Conservation (phyloP, 2,888 invertebrate genomes). For the Acanthosepion esculentum region DNA sequence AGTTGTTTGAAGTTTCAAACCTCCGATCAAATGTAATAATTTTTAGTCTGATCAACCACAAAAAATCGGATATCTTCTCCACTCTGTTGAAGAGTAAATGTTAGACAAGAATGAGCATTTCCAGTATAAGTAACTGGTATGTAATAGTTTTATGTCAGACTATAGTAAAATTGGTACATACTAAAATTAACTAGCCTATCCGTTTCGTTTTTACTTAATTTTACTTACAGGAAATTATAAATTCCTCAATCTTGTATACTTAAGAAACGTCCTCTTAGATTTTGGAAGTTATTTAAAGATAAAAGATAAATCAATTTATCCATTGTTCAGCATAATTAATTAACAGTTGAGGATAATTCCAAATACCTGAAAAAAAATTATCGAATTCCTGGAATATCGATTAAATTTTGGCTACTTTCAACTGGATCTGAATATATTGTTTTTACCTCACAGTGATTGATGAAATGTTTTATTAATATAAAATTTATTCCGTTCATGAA, state of each 20-base stretch:
- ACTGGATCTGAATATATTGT: neutral
- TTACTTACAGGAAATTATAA: neutral
- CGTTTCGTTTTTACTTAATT: neutral
- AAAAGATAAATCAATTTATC: neutral
- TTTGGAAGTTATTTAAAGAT: neutral
- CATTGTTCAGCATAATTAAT: neutral
- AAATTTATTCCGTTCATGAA: neutral
- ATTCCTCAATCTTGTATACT: neutral
- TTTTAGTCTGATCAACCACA: neutral
- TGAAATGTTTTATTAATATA: conserved; percentile 1
- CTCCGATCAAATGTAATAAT: neutral
- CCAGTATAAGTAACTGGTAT: no score
- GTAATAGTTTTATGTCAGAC: neutral
- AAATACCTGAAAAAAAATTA: neutral
- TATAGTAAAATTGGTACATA: neutral
- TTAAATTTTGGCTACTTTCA: neutral
- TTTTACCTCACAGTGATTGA: conserved; percentile 13
- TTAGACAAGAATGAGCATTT: neutral
- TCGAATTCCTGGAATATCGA: neutral
- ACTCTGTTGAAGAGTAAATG: neutral
- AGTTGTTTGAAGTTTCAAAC: neutral
- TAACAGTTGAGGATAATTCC: neutral
- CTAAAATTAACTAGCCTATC: neutral
- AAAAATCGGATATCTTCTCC: neutral
- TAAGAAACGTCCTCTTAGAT: neutral